Conservation (phyloP, 2,888 invertebrate species). For the Nysson spinosus region DNA sequence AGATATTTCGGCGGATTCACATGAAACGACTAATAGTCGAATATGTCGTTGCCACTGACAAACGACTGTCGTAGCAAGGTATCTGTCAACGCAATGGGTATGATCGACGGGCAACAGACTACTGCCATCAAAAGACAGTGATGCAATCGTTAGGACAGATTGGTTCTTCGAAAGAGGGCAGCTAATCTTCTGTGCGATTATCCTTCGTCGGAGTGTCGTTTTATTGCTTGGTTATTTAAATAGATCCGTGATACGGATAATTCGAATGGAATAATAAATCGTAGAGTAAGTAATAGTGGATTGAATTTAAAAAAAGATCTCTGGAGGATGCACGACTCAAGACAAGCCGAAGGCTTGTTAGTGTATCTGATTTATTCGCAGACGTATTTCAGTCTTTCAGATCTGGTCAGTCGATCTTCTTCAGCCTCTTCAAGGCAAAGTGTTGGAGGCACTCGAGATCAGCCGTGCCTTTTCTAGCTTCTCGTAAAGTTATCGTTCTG, state of each 20-base stretch:
- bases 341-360: slow-evolving; percentile 23
- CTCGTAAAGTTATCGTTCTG: no score
- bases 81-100: slow-evolving; percentile 6
- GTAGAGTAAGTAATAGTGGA: not conserved
- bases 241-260: no score
- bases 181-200: no score
- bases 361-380: slow-evolving; percentile 44
- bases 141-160: not conserved
- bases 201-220: no score
- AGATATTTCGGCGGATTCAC: slow-evolving; percentile 5
- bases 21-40: not conserved
- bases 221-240: no score
- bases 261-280: not conserved
- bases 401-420: slow-evolving; percentile 4
- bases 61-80: not conserved
- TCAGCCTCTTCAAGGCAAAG: slow-evolving; percentile 26
- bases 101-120: not conserved
- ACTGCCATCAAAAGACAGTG: not conserved
- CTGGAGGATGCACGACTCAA: slow-evolving; percentile 4
- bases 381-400: no score
- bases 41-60: not conserved
- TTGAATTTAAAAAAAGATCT: slow-evolving; percentile 13
- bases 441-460: slow-evolving; percentile 11
- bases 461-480: not conserved
- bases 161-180: no score